A percentile compares a stretch with the other conserved stretches of the same genome.
These are phyloP conservation scores for Mnemiopsis leidyi DNA, from an alignment of 37 sponge, comb jelly and placozoan genomes.

Conservation along the genomic window DNA sequence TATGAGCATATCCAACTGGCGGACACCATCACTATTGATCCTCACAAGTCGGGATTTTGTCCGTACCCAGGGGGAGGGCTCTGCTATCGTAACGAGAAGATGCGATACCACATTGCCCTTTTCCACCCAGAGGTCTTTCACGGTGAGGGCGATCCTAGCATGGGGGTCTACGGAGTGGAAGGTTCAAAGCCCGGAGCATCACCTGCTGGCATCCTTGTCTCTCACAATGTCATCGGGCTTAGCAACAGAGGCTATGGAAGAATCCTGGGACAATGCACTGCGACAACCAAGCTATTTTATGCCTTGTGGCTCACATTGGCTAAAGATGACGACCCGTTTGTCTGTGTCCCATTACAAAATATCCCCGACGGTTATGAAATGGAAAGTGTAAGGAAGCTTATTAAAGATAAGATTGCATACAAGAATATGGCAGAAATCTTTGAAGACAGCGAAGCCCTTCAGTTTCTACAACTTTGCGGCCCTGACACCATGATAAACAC, in stretches of 20 bases:
- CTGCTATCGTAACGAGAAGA: conserved; percentile 55
- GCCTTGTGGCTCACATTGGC: conserved; percentile 41
- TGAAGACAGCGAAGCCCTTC: background rate
- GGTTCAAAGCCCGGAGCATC: conserved; percentile 65
- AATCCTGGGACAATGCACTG: conserved; percentile 48
- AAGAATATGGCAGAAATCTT: conserved; percentile 47
- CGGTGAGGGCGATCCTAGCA: conserved; percentile 1
- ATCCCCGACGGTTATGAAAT: background rate
- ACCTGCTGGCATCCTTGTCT: background rate
- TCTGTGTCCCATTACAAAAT: background rate
- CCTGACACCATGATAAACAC: conserved; percentile 63
- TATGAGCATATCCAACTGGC: background rate
- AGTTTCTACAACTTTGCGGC: conserved; percentile 4
- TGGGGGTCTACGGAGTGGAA: conserved; percentile 48
- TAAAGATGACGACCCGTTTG: conserved; percentile 40
- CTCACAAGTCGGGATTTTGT: conserved; percentile 60
- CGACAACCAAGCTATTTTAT: conserved; percentile 21
- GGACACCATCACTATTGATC: conserved; percentile 54
- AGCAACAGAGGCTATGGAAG: conserved; percentile 49
- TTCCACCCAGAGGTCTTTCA: background rate
- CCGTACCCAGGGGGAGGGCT: conserved; percentile 64
- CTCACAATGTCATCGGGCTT: conserved; percentile 26
- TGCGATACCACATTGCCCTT: background rate
- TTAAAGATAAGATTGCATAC: background rate
- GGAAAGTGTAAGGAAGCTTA: background rate